Conservation (phyloP, 37 sponge, comb jelly and placozoan genomes). For the Tethya wilhelma region DNA sequence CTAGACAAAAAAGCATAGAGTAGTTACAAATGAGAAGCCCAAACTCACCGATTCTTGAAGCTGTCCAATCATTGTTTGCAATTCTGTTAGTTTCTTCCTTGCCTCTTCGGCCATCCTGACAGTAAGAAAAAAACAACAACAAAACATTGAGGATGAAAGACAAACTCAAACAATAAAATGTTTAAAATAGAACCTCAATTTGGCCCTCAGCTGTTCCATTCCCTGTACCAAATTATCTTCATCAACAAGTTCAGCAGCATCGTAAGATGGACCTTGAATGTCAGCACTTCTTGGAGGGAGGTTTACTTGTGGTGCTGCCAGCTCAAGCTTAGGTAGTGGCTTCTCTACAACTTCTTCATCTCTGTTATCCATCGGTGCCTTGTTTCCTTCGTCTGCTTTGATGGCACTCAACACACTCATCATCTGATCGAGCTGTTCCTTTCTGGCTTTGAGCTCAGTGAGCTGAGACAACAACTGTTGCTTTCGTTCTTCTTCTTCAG, state of each 20-base stretch:
- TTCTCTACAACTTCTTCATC: constrained; percentile 8
- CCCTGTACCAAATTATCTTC: neutral
- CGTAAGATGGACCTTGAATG: neutral
- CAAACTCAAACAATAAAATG: neutral
- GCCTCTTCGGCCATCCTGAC: constrained; percentile 44
- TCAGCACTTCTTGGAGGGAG: neutral
- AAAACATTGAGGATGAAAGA: neutral
- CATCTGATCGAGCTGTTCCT: constrained; percentile 35
- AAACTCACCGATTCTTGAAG: too few relatives aligned
- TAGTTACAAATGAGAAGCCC: too few relatives aligned
- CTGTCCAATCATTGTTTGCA: constrained; percentile 1
- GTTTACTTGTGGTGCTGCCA: neutral
- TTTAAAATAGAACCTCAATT: constrained; percentile 11
- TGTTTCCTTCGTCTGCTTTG: too few relatives aligned
- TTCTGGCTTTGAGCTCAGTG: constrained; percentile 32
- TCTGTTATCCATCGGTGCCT: too few relatives aligned
- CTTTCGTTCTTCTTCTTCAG: constrained; percentile 14
- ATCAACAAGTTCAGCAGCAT: constrained; percentile 17
- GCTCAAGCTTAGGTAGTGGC: too few relatives aligned
- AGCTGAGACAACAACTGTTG: constrained; percentile 18
- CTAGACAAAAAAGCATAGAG: too few relatives aligned
- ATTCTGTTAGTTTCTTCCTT: constrained; percentile 24
- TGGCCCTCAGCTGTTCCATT: constrained; percentile 7
- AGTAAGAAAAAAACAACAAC: neutral
- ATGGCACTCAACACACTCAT: neutral